phyloP scores from a whole-genome alignment of 2,113 vertebrate species.

The Myotis lucifugus region DNA sequence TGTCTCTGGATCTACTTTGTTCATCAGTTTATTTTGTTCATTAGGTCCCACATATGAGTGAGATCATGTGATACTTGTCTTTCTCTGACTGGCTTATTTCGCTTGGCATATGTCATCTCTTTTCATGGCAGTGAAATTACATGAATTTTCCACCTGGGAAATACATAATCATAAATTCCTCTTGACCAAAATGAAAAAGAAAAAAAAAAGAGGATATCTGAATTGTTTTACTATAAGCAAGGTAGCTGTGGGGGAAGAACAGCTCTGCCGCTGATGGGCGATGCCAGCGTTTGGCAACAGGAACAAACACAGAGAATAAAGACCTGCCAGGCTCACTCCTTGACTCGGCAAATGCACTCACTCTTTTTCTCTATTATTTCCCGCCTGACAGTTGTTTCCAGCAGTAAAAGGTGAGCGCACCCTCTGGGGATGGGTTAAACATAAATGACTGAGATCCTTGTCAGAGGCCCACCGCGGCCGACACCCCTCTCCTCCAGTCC shows the following conservation, averaged over 20 bases:
- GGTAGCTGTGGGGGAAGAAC: conserved; percentile 30
- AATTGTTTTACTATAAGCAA: conserved; percentile 50
- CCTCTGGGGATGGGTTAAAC: conserved; percentile 73
- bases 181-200: conserved; percentile 33
- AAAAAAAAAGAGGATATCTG: conserved; percentile 12
- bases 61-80: no score
- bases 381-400: conserved; percentile 73
- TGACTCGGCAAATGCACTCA: conserved; percentile 71
- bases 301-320: conserved; percentile 75
- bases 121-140: neutral
- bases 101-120: no score
- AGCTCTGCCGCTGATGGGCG: neutral
- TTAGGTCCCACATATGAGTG: no score
- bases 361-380: conserved; percentile 77
- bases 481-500: neutral
- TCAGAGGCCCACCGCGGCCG: conserved; percentile 68
- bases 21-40: no score
- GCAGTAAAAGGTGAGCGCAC: conserved; percentile 69
- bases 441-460: conserved; percentile 79
- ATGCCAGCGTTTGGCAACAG: conserved; percentile 56
- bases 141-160: conserved; percentile 71
- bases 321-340: conserved; percentile 59
- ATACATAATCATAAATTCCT: conserved; percentile 51
- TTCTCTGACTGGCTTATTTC: no score
- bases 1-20: no score